These are phyloP conservation scores for Menura novaehollandiae DNA, from an alignment of 2,113 vertebrate genomes.

Conservation along the genomic window DNA sequence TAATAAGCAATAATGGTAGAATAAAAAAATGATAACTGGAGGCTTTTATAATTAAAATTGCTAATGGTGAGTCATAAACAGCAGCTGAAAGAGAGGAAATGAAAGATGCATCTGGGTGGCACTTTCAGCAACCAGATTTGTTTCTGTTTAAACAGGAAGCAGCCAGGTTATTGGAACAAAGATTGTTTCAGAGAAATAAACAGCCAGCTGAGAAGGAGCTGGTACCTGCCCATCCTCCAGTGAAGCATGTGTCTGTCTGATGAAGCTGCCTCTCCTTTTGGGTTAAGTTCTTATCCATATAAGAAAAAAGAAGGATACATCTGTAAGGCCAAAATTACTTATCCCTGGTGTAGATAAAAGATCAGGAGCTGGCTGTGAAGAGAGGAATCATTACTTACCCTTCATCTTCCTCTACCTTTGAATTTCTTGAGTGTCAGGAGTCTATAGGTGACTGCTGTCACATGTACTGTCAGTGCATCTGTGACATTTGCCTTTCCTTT, in stretches of 20 bases:
- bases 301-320: not conserved
- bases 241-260: not conserved
- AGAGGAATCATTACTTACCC: not conserved
- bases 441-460: not conserved
- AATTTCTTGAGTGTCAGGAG: not conserved
- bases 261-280: not conserved
- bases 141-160: not conserved
- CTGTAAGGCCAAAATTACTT: not conserved
- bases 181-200: not conserved
- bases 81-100: not conserved
- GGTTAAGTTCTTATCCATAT: not conserved
- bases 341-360: not conserved
- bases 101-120: not conserved
- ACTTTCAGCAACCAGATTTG: not conserved
- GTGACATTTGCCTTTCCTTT: not conserved
- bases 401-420: not conserved
- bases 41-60: not conserved
- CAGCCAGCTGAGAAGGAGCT: not conserved
- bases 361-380: not conserved
- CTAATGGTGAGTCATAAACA: conserved; percentile 13
- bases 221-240: not conserved
- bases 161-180: not conserved
- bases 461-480: not conserved
- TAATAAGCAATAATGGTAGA: not conserved
- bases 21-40: not conserved